These are phyloP conservation scores for Pangasianodon gigas DNA, from an alignment of 2,113 vertebrate genomes.

Conservation along the genomic window DNA sequence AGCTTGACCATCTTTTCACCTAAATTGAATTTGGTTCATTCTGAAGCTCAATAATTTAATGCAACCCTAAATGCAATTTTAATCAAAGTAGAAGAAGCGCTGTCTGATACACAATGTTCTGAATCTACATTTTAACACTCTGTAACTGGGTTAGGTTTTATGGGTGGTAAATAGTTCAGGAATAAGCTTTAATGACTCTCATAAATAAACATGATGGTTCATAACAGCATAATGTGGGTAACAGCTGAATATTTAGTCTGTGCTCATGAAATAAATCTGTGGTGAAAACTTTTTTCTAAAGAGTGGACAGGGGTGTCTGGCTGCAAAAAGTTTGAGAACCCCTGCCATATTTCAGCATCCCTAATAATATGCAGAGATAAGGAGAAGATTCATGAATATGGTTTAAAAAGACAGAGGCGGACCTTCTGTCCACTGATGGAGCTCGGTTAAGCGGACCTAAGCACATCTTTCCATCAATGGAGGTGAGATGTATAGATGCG, in stretches of 20 bases:
- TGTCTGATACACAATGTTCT: neutral
- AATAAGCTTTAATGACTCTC: neutral
- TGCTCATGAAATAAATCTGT: neutral
- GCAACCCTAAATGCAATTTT: neutral
- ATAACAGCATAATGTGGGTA: too few species aligned
- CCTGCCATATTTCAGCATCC: neutral
- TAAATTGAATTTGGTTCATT: neutral
- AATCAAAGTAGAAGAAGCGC: neutral
- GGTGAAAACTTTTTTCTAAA: neutral
- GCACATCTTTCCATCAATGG: neutral
- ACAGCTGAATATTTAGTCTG: neutral
- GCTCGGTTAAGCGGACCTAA: neutral
- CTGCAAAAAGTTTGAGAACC: neutral
- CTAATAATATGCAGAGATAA: neutral
- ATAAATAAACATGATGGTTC: neutral
- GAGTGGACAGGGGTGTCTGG: neutral
- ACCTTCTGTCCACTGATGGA: neutral
- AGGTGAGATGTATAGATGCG: conserved; percentile 4
- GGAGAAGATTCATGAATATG: neutral
- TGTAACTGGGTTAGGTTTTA: neutral
- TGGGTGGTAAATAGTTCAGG: neutral
- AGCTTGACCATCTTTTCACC: neutral
- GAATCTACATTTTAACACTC: neutral
- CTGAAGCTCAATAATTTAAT: neutral
- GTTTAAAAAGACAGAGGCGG: neutral